Evolutionary conservation across 2,113 vertebrate genomes (phyloP).

Genomic region (Boleophthalmus pectinirostris): DNA sequence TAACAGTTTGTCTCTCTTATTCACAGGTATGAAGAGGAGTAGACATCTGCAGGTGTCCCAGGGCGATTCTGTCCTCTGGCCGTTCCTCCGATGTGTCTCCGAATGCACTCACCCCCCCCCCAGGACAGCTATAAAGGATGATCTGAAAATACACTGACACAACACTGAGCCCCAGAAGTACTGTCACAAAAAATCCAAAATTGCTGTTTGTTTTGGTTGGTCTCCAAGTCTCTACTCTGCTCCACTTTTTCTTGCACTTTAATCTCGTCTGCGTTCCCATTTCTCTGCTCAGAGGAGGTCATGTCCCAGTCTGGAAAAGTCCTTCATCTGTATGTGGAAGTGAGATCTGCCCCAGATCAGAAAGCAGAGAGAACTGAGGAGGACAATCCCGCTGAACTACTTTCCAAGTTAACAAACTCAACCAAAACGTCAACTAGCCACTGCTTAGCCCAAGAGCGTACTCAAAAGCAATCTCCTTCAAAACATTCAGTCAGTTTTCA

Average conservation of each 20-base stretch:
- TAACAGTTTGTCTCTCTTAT: constrained; percentile 21
- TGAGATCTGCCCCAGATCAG: constrained; percentile 72
- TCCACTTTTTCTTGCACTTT: constrained; percentile 26
- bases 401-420: constrained; percentile 60
- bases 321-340: constrained; percentile 78
- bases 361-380: constrained; percentile 49
- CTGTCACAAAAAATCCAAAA: constrained; percentile 15
- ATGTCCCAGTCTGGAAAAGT: constrained; percentile 79
- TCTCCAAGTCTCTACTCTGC: constrained; percentile 13
- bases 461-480: constrained; percentile 42
- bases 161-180: constrained; percentile 44
- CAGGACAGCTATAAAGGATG: constrained; percentile 47
- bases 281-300: constrained; percentile 50
- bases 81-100: constrained; percentile 36
- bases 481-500: constrained; percentile 49
- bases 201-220: constrained; percentile 2
- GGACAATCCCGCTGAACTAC: constrained; percentile 53
- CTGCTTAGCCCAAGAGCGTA: constrained; percentile 49
- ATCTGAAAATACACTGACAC: constrained; percentile 63
- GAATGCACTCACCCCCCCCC: constrained; percentile 28
- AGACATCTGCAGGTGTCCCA: constrained; percentile 42
- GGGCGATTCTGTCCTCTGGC: constrained; percentile 57
- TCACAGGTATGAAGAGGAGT: constrained; percentile 64
- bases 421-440: constrained; percentile 31
- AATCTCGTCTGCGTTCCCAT: constrained; percentile 40